Evolutionary conservation across 2,797 vertebrate species (phyloP).

Genomic region (Streptopelia turtur): DNA sequence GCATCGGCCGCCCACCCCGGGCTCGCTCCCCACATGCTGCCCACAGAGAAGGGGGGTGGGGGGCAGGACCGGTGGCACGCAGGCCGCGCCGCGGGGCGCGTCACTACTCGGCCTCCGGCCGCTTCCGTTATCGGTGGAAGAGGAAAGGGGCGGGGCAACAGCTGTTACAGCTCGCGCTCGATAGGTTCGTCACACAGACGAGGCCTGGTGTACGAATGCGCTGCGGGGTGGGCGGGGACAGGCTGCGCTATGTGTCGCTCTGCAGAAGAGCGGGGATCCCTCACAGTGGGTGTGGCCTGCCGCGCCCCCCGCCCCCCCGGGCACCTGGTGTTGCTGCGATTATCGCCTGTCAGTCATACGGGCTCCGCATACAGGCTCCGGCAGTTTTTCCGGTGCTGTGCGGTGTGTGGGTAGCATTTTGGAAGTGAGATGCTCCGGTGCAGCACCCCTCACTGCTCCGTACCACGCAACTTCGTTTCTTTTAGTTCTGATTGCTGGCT

Average conservation of each 20-base stretch:
- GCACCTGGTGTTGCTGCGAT: background rate
- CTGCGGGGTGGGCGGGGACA: background rate
- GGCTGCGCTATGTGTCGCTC: too few species aligned
- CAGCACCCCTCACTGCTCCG: background rate
- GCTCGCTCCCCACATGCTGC: slow-evolving; percentile 5
- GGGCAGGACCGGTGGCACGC: background rate
- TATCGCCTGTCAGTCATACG: accelerated
- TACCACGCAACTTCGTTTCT: background rate
- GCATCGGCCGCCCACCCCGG: background rate
- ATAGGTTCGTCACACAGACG: too few species aligned
- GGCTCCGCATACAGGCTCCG: too few species aligned
- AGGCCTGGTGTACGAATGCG: background rate
- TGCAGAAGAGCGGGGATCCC: too few species aligned
- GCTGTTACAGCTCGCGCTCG: accelerated
- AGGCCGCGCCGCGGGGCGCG: background rate
- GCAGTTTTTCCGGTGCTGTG: too few species aligned
- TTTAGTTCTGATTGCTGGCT: background rate
- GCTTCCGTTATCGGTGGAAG: background rate
- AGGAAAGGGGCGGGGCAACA: background rate
- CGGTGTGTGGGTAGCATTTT: background rate
- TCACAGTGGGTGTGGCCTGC: too few species aligned
- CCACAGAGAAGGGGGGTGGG: background rate
- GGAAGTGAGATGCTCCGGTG: too few species aligned
- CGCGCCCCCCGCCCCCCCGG: background rate
- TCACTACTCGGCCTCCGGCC: background rate